Evolutionary conservation across 1,140 invertebrate species (phyloP).

Genomic region (Brachionus asplanchnoidis): DNA sequence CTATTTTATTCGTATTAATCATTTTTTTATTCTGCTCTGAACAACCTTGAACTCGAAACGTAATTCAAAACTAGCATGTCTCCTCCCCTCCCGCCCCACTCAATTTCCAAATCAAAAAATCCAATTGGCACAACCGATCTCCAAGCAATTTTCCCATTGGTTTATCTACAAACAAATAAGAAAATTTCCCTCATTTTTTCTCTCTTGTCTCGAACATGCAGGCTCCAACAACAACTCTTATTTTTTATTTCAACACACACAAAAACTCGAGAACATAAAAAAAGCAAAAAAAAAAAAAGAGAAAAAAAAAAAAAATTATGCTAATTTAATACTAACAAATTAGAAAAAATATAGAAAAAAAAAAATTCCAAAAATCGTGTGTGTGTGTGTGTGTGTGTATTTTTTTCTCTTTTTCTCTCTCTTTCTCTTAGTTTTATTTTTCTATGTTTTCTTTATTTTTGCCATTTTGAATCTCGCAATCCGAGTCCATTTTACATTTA

Average conservation of each 20-base stretch:
- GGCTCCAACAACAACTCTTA: not conserved
- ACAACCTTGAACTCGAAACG: not conserved
- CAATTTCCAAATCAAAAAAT: not conserved
- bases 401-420: not conserved
- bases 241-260: not conserved
- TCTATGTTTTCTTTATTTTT: not conserved
- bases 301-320: not conserved
- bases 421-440: not conserved
- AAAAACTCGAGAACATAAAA: not conserved
- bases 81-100: not conserved
- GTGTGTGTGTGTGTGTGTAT: not conserved
- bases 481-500: slow-evolving; percentile 11
- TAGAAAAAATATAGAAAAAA: not conserved
- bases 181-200: not conserved
- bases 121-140: not conserved
- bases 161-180: not conserved
- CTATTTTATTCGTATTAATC: not conserved
- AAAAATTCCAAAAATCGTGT: not conserved
- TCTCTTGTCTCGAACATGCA: not conserved
- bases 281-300: not conserved
- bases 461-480: slow-evolving; percentile 4
- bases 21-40: not conserved
- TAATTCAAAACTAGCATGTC: not conserved
- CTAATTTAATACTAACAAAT: not conserved
- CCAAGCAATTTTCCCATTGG: not conserved